Base-by-base conservation (phyloP, 2,888 invertebrate species). In the Galerucella calmariensis region DNA sequence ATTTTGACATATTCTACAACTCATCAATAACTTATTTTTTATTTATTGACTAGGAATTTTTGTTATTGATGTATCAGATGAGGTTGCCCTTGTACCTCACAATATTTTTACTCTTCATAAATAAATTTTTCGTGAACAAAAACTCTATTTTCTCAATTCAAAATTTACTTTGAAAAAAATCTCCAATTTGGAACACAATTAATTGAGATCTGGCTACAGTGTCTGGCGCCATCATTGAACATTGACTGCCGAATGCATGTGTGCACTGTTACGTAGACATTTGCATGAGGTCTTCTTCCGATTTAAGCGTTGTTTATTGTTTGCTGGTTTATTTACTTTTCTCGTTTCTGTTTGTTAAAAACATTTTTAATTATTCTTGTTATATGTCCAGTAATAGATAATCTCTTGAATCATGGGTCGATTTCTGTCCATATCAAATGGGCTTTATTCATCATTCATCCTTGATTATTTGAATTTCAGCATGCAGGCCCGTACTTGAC, bases 151-250 rank as follows among this genome's bases (percentile, higher is more conserved):
- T 35, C 6, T 1, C 35, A 41, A 41, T 9, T 41, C 8, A 41
- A 41, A 41, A 41, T 41, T 41, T 41, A 41, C 8, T 41, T 41
- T 8, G 5, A 35, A 16, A 16, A 41, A 44, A 9, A 9, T 44
- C 10, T 65, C 2, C 6, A 48, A 48, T 12, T 5, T 48, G 46
- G 10, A 46, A 46, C 46, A 46, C 2, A 35, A 46, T 35, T 9
- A 24, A 9, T 27, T 14, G 62, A 70, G 11, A 59, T 20, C 5
- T 69, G 71, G 46, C 71, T 20, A 66, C 58, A 58, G 35, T 10
- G 66, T 46, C 9, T 71, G 35, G 58, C 71, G 71, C 71, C 71
- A 71, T 71, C 71, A 71, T 63, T 71, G 70, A 70, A 70, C 70
- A 70, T 70, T 70, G 70, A 70, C 62, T 63, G 27, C 56, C 46